Evolutionary conservation across 2,888 invertebrate species (phyloP), one percentile per base, ranked within the genome.

Genomic region (Chirona hameri): DNA sequence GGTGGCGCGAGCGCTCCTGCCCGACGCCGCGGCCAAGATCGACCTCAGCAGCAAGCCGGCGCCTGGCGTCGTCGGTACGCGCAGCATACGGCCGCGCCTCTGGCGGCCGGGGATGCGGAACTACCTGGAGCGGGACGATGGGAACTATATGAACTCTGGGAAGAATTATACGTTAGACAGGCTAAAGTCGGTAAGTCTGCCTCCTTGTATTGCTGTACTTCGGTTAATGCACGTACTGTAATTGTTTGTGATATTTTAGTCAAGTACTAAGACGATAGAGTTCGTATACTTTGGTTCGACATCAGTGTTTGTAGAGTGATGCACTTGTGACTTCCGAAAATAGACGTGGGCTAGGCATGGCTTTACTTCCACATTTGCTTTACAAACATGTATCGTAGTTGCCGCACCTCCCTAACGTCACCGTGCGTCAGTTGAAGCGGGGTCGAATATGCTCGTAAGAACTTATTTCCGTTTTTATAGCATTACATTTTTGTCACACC

Each of bases 111-210:
- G 12, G 21, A 83, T 85, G 27, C 82, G 84, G 80, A 84, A 84
- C 81, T 83, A 84, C 46, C 81, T 82, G 72, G 83, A 84, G 24
- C 83, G 81, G 79, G 84, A 83, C 52, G 83, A 60, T 81, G 76
- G 27, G 87, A 90, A 90, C 86, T 90, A 90, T 85, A 89, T 90
- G 83, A 90, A 89, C 85, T 90, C 90, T 21, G 83, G 83, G 46
- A 82, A 83, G 80, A 83, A 82, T 72, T 82, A 81, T 80, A 83
- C 79, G 60, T 76, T 84, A 76, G 76, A 76, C 24, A 46, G 76
- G 24, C 46, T 76, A 12, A 76, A 76, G 24, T 76, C 76, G 46
- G 76, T 76, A 24, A 39, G 76, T 46, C 4, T 72, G 1, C 1
- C 60, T 14, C 15, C 29, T 14, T 31, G 15, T 55, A 18, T 10